Conservation (phyloP, 2,797 vertebrate genomes). For the Coilia nasus region DNA sequence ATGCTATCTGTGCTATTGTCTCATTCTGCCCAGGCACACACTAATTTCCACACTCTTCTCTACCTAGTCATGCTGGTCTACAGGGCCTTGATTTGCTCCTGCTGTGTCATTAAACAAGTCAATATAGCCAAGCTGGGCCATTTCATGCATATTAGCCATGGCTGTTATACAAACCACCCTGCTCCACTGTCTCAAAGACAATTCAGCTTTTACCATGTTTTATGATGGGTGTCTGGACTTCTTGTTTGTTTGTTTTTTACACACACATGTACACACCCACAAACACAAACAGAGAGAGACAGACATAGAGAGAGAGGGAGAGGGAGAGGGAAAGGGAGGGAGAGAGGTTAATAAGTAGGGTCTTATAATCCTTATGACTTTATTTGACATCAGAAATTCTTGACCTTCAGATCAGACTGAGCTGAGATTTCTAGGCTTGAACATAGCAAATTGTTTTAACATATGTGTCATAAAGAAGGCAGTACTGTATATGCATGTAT, state of each 20-base stretch:
- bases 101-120: slow-evolving; percentile 3
- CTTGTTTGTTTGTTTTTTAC: not conserved
- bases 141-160: not conserved
- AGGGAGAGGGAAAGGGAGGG: too few species aligned
- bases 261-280: too few species aligned
- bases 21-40: not conserved
- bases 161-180: slow-evolving; percentile 10
- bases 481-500: not conserved
- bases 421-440: not conserved
- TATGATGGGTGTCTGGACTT: not conserved
- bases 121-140: not conserved
- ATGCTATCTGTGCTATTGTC: not conserved
- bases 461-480: not conserved
- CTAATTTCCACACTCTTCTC: not conserved
- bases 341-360: not conserved
- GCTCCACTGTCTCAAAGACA: not conserved
- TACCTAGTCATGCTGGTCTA: not conserved
- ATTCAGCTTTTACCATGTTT: not conserved
- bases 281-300: too few species aligned
- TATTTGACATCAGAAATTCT: not conserved
- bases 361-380: not conserved
- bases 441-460: not conserved
- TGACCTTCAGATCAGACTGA: not conserved
- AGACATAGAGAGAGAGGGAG: too few species aligned
- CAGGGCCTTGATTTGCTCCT: not conserved